Evolutionary conservation across 2,888 invertebrate species (phyloP).

Genomic region (Sarcophaga caerulescens): DNA sequence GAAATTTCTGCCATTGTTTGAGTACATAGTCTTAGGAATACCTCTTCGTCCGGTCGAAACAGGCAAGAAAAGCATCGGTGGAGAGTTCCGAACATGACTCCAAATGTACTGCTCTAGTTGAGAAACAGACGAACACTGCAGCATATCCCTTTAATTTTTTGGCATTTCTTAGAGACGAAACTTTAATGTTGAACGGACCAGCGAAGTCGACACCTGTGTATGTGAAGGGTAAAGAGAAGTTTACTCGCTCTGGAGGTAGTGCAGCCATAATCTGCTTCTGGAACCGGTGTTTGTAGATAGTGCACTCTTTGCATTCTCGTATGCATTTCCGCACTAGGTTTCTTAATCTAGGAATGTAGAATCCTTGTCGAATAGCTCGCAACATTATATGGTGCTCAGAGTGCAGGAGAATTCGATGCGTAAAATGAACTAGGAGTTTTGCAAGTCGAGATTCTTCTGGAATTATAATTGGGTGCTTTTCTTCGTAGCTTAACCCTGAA

Average conservation of each 20-base stretch:
- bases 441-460: no score
- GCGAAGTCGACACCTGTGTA: constrained; percentile 55
- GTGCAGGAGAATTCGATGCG: constrained; percentile 20
- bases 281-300: constrained; percentile 46
- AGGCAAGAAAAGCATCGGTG: constrained; percentile 41
- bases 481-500: constrained; percentile 8
- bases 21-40: constrained; percentile 17
- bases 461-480: constrained; percentile 27
- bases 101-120: constrained; percentile 53
- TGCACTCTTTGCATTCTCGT: constrained; percentile 32
- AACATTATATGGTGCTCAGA: constrained; percentile 33
- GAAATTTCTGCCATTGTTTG: constrained; percentile 60
- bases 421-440: constrained; percentile 8
- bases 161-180: not conserved
- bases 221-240: constrained; percentile 49
- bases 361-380: constrained; percentile 26
- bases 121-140: constrained; percentile 54
- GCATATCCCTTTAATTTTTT: constrained; percentile 21
- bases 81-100: constrained; percentile 54
- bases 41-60: not conserved
- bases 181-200: constrained; percentile 51
- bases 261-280: constrained; percentile 51
- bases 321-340: constrained; percentile 32
- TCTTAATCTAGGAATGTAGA: constrained; percentile 24
- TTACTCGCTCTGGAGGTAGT: constrained; percentile 50